phyloP scores from a whole-genome alignment of 1,140 invertebrate species.

The Pseudomyrmex pallidus region DNA sequence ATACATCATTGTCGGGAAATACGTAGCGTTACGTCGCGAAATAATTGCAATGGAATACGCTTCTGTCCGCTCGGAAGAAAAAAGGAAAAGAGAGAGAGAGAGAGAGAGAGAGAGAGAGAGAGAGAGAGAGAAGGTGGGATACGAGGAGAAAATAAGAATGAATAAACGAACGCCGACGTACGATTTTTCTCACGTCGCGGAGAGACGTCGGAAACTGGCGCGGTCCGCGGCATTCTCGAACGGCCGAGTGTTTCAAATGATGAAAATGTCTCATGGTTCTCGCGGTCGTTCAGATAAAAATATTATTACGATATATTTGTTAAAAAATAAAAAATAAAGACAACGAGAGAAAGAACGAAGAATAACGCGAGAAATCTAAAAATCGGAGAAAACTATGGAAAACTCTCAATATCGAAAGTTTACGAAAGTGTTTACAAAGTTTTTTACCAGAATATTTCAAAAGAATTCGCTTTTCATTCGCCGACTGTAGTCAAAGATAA shows the following conservation, averaged over 20 bases:
- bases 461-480: slow-evolving; percentile 7
- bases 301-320: slow-evolving; percentile 1
- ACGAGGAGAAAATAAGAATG: too few species aligned
- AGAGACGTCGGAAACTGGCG: not conserved
- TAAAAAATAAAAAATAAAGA: not conserved
- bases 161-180: slow-evolving; percentile 15
- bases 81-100: not conserved
- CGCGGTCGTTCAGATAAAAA: slow-evolving; percentile 26
- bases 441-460: not conserved
- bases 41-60: slow-evolving; percentile 25
- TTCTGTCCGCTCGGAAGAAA: not conserved
- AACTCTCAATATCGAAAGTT: too few species aligned
- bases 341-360: too few species aligned
- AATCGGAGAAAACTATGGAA: not conserved
- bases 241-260: slow-evolving; percentile 13
- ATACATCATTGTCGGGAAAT: not conserved
- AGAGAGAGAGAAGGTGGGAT: not conserved
- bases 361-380: not conserved
- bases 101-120: not conserved
- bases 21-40: not conserved
- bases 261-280: slow-evolving; percentile 41
- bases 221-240: slow-evolving; percentile 20
- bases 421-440: not conserved
- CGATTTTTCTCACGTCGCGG: slow-evolving; percentile 37
- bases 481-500: slow-evolving; percentile 9